Conservation (phyloP, 2,888 invertebrate species). For the Automeris io region DNA sequence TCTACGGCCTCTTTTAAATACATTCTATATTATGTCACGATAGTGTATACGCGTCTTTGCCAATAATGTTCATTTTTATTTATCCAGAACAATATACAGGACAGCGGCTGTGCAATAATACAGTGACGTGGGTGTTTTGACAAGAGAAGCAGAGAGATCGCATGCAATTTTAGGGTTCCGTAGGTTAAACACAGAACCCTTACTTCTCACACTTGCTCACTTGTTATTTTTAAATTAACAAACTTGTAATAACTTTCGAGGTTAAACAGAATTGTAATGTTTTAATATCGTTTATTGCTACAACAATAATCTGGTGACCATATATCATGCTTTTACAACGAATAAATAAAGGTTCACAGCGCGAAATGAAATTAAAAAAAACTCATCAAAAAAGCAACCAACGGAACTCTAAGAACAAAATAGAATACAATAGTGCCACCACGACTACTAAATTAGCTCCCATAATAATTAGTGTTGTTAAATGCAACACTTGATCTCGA, state of each 20-base stretch:
- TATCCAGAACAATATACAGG: neutral
- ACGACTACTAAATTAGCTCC: constrained; percentile 31
- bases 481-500: constrained; percentile 15
- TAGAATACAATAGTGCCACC: constrained; percentile 30
- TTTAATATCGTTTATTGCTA: too few relatives aligned
- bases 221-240: neutral
- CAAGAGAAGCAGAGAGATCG: constrained; percentile 11
- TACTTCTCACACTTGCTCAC: constrained; percentile 4
- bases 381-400: constrained; percentile 4
- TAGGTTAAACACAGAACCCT: constrained; percentile 13
- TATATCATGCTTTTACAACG: neutral
- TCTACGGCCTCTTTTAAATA: neutral
- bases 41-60: neutral
- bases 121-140: constrained; percentile 11
- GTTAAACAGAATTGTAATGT: too few relatives aligned
- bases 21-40: neutral
- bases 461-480: constrained; percentile 25
- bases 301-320: neutral
- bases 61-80: neutral
- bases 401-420: constrained; percentile 15
- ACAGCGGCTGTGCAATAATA: constrained; percentile 17
- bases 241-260: too few relatives aligned
- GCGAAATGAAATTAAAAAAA: neutral
- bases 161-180: constrained; percentile 29
- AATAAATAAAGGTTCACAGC: neutral